Evolutionary conservation across 2,797 vertebrate genomes (phyloP).

Genomic region (Gymnothorax reevesii): DNA sequence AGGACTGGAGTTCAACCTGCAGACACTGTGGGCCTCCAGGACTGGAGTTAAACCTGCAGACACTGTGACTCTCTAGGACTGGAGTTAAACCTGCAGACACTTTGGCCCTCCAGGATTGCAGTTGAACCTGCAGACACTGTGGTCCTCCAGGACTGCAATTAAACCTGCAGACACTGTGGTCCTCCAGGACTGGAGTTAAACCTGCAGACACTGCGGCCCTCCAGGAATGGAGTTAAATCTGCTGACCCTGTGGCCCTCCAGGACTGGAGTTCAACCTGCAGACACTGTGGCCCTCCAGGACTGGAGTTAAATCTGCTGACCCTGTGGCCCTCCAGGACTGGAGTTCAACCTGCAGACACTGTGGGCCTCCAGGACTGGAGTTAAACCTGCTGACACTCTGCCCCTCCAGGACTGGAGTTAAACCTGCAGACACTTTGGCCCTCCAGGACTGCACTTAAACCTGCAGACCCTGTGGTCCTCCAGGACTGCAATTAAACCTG

Average conservation of each 20-base stretch:
- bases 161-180: background rate
- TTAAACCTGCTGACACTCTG: background rate
- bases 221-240: too few species aligned
- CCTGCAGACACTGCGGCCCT: too few species aligned
- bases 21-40: too few species aligned
- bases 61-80: background rate
- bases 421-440: background rate
- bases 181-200: too few species aligned
- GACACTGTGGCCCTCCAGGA: too few species aligned
- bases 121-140: background rate
- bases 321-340: background rate
- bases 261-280: too few species aligned
- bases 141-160: too few species aligned
- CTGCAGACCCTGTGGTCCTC: too few species aligned
- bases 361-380: background rate
- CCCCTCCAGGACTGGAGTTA: background rate
- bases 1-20: too few species aligned
- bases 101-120: background rate
- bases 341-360: background rate
- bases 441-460: too few species aligned
- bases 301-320: background rate
- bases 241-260: too few species aligned
- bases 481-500: too few species aligned
- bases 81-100: background rate
- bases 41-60: background rate